Evolutionary conservation across 2,888 invertebrate species (phyloP).

Genomic region (Diplolepis rosae): DNA sequence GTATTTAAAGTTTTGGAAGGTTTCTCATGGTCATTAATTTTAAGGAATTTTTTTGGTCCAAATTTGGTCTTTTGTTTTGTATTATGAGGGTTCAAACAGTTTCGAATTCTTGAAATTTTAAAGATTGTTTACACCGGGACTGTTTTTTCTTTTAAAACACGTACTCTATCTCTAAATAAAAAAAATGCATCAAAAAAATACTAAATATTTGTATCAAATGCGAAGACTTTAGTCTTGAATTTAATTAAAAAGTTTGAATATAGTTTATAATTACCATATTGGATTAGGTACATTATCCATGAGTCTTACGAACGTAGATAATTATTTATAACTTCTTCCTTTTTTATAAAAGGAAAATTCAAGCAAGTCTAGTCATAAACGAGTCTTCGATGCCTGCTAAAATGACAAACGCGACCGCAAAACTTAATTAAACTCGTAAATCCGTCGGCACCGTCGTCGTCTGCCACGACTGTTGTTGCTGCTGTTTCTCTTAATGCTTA

Average conservation of each 20-base stretch:
- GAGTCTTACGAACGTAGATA: neutral
- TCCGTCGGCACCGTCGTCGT: slow-evolving; percentile 59
- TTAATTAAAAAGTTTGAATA: neutral
- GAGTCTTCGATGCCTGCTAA: slow-evolving; percentile 64
- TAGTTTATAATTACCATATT: neutral
- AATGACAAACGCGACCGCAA: slow-evolving; percentile 70
- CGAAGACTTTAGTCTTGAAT: neutral
- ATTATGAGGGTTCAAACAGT: too few species aligned
- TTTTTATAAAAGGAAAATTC: slow-evolving; percentile 22
- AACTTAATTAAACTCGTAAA: slow-evolving; percentile 72
- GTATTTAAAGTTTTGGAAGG: too few species aligned
- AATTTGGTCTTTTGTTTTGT: too few species aligned
- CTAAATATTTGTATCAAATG: neutral
- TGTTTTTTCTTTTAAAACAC: too few species aligned
- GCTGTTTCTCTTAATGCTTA: slow-evolving; percentile 42
- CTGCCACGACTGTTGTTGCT: slow-evolving; percentile 55
- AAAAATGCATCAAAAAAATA: neutral
- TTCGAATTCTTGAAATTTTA: too few species aligned
- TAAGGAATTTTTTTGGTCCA: too few species aligned
- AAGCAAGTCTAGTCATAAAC: slow-evolving; percentile 54
- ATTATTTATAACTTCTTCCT: slow-evolving; percentile 34
- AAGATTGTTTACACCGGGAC: too few species aligned
- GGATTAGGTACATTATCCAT: neutral
- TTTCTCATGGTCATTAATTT: too few species aligned
- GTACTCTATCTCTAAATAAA: neutral